These are phyloP conservation scores for Araneus ventricosus DNA, from an alignment of 1,140 invertebrate genomes.

Conservation along the genomic window DNA sequence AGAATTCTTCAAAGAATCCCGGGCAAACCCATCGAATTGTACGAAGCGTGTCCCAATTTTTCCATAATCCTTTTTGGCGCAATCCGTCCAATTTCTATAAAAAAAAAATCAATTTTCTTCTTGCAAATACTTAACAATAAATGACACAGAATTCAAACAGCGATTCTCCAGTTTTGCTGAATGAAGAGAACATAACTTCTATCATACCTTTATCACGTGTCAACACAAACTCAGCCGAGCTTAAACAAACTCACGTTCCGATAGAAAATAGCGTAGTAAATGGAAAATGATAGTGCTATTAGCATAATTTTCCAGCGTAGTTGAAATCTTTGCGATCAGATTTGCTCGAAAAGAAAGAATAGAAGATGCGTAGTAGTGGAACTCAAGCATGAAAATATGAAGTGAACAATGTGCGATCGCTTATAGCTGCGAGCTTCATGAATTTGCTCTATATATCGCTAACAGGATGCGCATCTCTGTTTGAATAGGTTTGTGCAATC, in stretches of 20 bases:
- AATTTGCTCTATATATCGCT: neutral
- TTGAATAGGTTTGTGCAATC: neutral
- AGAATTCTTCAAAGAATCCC: no score
- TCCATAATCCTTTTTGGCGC: no score
- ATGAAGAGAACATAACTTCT: neutral
- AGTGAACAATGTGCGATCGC: neutral
- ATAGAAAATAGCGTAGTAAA: neutral
- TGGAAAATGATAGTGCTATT: slow-evolving; percentile 1
- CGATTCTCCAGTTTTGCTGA: neutral
- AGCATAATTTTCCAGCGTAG: slow-evolving; percentile 8
- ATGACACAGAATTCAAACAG: neutral
- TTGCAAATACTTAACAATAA: no score
- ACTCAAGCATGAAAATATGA: slow-evolving; percentile 1
- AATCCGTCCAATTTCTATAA: no score
- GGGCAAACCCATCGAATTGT: no score
- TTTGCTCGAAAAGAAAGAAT: neutral
- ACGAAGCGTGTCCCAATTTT: no score
- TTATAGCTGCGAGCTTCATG: neutral
- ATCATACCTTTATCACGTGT: neutral
- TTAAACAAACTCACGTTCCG: neutral
- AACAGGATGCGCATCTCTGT: neutral
- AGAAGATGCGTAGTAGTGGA: neutral
- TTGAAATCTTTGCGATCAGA: neutral
- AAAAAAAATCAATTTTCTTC: no score
- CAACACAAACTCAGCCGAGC: neutral